Percentiles rank a stretch among this genome's conserved stretches.
Evolutionary conservation across 2,888 invertebrate species (phyloP).

Genomic region (Acanthosepion esculentum): DNA sequence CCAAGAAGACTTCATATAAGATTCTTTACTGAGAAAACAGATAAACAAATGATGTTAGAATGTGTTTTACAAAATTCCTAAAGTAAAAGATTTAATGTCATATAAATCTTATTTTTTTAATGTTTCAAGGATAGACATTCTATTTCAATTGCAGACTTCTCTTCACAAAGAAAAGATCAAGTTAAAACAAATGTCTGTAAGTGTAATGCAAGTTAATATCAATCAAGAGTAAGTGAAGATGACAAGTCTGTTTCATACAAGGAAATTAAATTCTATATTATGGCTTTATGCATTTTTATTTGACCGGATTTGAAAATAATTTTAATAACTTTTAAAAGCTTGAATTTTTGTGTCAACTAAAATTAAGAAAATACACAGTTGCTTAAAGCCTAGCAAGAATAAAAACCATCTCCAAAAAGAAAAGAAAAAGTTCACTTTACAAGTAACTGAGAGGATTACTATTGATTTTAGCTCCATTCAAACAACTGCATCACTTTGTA

Average conservation of each 20-base stretch:
- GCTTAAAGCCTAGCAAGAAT: neutral
- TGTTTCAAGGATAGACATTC: too few relatives aligned
- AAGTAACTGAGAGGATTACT: neutral
- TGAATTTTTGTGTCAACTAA: slow-evolving; percentile 33
- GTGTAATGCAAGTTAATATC: neutral
- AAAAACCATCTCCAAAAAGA: neutral
- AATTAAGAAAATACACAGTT: neutral
- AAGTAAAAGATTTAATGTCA: too few relatives aligned
- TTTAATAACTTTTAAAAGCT: slow-evolving; percentile 22
- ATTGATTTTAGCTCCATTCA: neutral
- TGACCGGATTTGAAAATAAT: neutral
- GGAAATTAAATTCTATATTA: neutral
- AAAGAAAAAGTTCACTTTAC: neutral
- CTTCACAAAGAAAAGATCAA: neutral
- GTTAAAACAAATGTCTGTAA: neutral
- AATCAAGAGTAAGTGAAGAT: neutral
- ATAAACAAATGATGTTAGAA: too few relatives aligned
- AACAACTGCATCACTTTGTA: neutral
- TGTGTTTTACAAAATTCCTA: too few relatives aligned
- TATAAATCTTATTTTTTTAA: too few relatives aligned
- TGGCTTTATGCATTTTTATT: neutral
- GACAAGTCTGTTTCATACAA: neutral
- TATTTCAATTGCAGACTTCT: too few relatives aligned
- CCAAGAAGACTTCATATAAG: too few relatives aligned
- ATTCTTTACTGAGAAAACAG: too few relatives aligned